Conservation (phyloP, 2,113 vertebrate species). For the Ptilorrhoa leucosticta region DNA sequence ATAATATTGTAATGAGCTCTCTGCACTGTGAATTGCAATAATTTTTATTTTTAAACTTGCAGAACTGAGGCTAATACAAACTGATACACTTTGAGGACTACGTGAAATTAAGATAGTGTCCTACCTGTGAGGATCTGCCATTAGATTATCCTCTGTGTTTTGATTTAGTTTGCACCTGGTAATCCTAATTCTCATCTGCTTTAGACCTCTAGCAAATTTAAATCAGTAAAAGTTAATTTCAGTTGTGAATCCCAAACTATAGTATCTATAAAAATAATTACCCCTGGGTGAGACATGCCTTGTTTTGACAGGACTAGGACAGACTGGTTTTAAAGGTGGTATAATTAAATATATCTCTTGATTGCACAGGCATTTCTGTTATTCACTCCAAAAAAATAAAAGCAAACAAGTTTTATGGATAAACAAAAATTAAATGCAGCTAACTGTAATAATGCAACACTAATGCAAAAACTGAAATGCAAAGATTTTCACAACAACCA, state of each 20-base stretch:
- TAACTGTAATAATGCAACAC: background rate
- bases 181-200: background rate
- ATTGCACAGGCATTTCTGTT: background rate
- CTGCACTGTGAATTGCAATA: background rate
- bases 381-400: background rate
- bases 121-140: background rate
- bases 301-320: background rate
- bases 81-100: background rate
- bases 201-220: background rate
- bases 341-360: background rate
- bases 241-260: background rate
- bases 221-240: background rate
- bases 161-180: background rate
- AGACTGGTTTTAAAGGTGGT: background rate
- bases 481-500: background rate
- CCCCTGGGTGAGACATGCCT: background rate
- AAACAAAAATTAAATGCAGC: background rate
- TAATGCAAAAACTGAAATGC: background rate
- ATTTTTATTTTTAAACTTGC: conserved; percentile 9
- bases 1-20: background rate
- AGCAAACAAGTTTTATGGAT: background rate
- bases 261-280: background rate
- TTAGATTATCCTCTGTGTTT: background rate
- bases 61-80: background rate
- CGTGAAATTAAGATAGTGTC: background rate